Conservation (phyloP, 2,888 invertebrate species). For the Ophioninae sp. region DNA sequence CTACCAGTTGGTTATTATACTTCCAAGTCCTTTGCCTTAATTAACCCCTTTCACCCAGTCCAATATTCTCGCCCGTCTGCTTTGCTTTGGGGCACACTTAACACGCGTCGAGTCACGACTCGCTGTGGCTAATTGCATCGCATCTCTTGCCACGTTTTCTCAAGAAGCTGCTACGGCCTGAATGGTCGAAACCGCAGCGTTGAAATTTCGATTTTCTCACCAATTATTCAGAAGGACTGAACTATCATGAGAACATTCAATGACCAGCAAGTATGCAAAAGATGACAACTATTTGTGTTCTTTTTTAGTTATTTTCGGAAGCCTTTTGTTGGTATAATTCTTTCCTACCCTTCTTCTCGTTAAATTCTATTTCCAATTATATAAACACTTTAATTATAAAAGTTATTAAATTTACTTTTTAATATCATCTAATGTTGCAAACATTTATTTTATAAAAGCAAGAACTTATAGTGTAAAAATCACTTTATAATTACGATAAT, state of each 20-base stretch:
- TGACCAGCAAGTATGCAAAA: background rate
- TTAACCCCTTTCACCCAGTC: slow-evolving; percentile 31
- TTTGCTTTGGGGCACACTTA: slow-evolving; percentile 45
- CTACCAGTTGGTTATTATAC: slow-evolving; percentile 22
- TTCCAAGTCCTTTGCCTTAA: slow-evolving; percentile 41
- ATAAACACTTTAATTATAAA: no score
- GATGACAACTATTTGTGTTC: background rate
- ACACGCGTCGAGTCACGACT: slow-evolving; percentile 49
- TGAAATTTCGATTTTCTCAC: slow-evolving; percentile 43
- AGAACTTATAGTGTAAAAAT: no score
- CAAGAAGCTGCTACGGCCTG: background rate
- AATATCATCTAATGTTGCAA: no score
- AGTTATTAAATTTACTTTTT: no score
- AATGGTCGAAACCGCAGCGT: slow-evolving; percentile 35
- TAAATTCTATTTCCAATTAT: no score
- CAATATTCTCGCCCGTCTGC: slow-evolving; percentile 3
- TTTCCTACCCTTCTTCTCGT: no score
- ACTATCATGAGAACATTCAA: background rate
- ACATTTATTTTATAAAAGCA: no score
- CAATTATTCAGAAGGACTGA: slow-evolving; percentile 24
- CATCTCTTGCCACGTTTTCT: slow-evolving; percentile 34
- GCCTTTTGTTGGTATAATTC: background rate
- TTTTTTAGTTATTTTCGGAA: background rate
- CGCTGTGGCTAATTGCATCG: slow-evolving; percentile 52
- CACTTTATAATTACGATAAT: no score